A percentile compares a stretch with the other conserved stretches of the same genome.
phyloP scores from a whole-genome alignment of 2,888 invertebrate genomes.

The Ferrisia virgata region DNA sequence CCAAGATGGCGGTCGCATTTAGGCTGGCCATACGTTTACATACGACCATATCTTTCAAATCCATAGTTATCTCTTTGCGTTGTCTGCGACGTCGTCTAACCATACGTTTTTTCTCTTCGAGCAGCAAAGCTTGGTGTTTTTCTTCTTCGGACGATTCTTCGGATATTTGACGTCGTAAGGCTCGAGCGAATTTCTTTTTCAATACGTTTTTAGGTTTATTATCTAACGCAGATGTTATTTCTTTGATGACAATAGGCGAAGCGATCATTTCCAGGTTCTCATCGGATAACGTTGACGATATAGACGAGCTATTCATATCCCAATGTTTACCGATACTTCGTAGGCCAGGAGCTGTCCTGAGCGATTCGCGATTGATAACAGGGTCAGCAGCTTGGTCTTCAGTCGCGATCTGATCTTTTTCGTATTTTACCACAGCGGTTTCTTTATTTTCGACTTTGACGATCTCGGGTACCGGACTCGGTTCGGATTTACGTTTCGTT shows the following conservation, averaged over 20 bases:
- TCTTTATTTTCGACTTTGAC: conserved; percentile 48
- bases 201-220: conserved; percentile 49
- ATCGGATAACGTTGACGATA: conserved; percentile 52
- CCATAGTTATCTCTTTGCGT: conserved; percentile 40
- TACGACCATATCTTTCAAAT: conserved; percentile 80
- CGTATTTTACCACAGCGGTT: conserved; percentile 16
- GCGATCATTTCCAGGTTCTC: background rate
- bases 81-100: conserved; percentile 29
- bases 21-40: conserved; percentile 87
- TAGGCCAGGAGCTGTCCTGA: conserved; percentile 60
- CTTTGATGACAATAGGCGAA: background rate
- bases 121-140: conserved; percentile 19
- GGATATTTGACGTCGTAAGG: background rate
- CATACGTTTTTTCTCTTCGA: conserved; percentile 34
- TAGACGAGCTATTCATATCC: conserved; percentile 66
- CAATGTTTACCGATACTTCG: conserved; percentile 78
- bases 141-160: conserved; percentile 38
- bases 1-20: conserved; percentile 85
- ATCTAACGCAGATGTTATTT: background rate
- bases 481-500: conserved; percentile 36
- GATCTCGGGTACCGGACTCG: conserved; percentile 46
- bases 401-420: conserved; percentile 53
- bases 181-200: conserved; percentile 38
- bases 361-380: conserved; percentile 25
- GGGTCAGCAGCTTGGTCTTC: background rate